Evolutionary conservation across 37 sponge, comb jelly and placozoan species (phyloP), one percentile per base, ranked within the genome.

Genomic region (Geodia barretti): DNA sequence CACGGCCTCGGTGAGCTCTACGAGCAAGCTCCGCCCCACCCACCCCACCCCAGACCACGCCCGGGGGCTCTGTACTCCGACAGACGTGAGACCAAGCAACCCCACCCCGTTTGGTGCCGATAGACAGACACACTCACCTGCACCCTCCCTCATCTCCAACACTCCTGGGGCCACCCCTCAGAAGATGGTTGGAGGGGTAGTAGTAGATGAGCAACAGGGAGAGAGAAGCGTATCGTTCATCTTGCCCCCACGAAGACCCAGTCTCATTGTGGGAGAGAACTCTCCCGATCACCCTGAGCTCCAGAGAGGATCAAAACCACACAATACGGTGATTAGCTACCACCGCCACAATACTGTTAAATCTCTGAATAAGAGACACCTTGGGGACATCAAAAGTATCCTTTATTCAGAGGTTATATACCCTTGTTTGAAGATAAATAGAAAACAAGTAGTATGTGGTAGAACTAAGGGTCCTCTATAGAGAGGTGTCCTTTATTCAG

Each of bases 11-110:
- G 39, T 80, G 40, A 69, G 36, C 61, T 73, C 77, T 0, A 31
- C 32, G 2, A 72, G 76, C 33, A 62, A 85, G 29, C 41, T 78
- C 43, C n/a, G 86, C 2, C 86, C 86, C 0, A 34, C 73, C 28
- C 88, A 85, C 62, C 86, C 86, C 19, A 90, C 86, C 11, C 86
- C 91, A 3, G 76, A 73, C 1, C 76, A 75, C 8, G 86, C 86
- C 3, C 68, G 67, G 32, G 54, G 68, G 7, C 47, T 21, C 9
- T 75, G 73, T 42, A 76, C 84, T 62, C 83, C 84, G 21, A 83
- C 86, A 33, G 39, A 71, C 1, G 42, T 85, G 24, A 78, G 84
- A 2, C 89, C 89, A 0, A 65, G 78, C 17, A 86, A 86, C 65
- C 87, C 87, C 41, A 86, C 87, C 28, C 87, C 87, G 20, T 65